Evolutionary conservation across 2,113 vertebrate genomes (phyloP).

Genomic region (Anguilla rostrata): DNA sequence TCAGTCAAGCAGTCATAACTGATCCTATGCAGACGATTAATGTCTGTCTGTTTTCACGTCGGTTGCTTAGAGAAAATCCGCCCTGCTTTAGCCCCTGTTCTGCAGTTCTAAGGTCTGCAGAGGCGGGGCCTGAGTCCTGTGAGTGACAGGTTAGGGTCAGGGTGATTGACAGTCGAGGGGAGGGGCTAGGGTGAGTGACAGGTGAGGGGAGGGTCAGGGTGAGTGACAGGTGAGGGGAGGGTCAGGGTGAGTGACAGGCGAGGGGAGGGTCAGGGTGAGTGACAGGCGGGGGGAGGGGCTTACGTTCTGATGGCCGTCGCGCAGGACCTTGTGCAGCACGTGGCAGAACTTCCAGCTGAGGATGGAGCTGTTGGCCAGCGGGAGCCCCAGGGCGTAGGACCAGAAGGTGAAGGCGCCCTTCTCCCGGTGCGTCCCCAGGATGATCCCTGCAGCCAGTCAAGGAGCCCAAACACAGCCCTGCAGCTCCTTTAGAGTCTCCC

Average conservation of each 20-base stretch:
- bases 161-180: no score
- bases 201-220: no score
- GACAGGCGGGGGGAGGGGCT: conserved; percentile 49
- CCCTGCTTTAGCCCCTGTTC: no score
- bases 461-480: not conserved
- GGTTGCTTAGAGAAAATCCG: no score
- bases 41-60: no score
- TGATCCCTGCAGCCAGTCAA: conserved; percentile 77
- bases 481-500: not conserved
- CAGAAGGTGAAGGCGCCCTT: conserved; percentile 97
- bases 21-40: not conserved
- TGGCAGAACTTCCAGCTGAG: conserved; percentile 99
- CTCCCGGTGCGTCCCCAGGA: conserved; percentile 92
- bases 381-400: conserved; percentile 92
- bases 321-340: conserved; percentile 91
- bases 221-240: no score
- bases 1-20: not conserved
- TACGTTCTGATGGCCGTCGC: conserved; percentile 92
- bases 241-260: no score
- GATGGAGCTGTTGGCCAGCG: conserved; percentile 86
- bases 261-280: no score
- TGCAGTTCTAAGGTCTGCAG: no score
- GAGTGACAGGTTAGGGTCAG: no score
- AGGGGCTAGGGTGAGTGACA: no score
- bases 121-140: no score